Evolutionary conservation across 2,888 invertebrate genomes (phyloP).

Genomic region (Iselma pallidipennis): DNA sequence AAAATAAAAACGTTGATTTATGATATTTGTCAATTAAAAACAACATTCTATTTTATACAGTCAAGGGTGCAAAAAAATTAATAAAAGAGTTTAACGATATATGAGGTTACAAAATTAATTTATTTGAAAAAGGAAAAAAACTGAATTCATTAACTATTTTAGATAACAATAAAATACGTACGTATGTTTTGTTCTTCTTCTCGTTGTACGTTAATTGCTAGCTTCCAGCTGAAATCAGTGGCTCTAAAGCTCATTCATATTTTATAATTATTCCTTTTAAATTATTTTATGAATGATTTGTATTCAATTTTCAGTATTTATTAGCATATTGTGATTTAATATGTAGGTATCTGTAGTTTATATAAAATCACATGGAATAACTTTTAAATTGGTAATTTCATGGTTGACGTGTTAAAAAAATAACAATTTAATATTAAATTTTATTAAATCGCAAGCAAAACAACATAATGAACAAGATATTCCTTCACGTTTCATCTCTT

Average conservation of each 20-base stretch:
- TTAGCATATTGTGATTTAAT: not conserved
- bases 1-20: not conserved
- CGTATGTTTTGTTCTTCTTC: too few relatives aligned
- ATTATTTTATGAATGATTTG: not conserved
- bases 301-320: not conserved
- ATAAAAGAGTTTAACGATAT: not conserved
- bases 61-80: not conserved
- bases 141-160: not conserved
- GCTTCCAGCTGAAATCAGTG: not conserved
- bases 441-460: too few relatives aligned
- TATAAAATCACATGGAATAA: too few relatives aligned
- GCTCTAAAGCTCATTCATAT: not conserved
- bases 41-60: not conserved
- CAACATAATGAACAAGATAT: too few relatives aligned
- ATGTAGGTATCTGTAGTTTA: too few relatives aligned
- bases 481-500: too few relatives aligned
- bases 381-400: too few relatives aligned
- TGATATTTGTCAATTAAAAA: not conserved
- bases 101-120: not conserved
- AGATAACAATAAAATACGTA: too few relatives aligned
- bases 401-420: too few relatives aligned
- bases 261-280: too few relatives aligned
- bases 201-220: not conserved
- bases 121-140: not conserved
- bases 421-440: too few relatives aligned